phyloP scores from a whole-genome alignment of 2,888 invertebrate genomes.

The Tetheella fluctuosa region DNA sequence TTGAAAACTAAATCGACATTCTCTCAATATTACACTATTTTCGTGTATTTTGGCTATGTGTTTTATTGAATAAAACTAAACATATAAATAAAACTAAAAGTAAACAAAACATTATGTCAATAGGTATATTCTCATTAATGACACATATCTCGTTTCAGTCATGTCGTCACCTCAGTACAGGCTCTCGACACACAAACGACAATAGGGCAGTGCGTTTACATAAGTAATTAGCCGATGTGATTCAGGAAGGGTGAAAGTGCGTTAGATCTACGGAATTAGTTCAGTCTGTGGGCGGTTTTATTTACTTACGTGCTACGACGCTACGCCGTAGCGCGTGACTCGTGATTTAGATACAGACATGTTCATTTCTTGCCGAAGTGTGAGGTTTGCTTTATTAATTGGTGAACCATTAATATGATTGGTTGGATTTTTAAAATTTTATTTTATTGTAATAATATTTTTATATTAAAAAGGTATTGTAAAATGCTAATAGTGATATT shows the following conservation, averaged over 20 bases:
- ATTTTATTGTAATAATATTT: too few species aligned
- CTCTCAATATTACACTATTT: too few species aligned
- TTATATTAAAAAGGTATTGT: too few species aligned
- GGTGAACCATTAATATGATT: neutral
- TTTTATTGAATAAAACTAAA: too few species aligned
- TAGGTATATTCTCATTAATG: slow-evolving; percentile 2
- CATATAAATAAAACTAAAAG: slow-evolving; percentile 14
- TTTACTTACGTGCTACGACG: slow-evolving; percentile 75
- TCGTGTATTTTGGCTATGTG: too few species aligned
- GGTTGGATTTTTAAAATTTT: too few species aligned
- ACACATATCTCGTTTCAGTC: neutral
- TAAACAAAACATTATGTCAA: slow-evolving; percentile 4
- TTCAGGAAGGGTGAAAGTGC: slow-evolving; percentile 46
- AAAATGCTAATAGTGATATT: too few species aligned
- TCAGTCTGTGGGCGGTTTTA: slow-evolving; percentile 58
- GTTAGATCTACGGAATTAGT: slow-evolving; percentile 41
- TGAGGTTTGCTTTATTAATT: neutral
- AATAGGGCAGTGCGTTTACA: slow-evolving; percentile 71
- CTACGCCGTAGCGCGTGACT: slow-evolving; percentile 56
- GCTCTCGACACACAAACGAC: slow-evolving; percentile 55
- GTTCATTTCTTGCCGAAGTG: neutral
- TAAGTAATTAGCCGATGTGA: slow-evolving; percentile 76
- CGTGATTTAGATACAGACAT: neutral
- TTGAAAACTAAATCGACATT: too few species aligned
- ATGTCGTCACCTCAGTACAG: slow-evolving; percentile 47